Conservation (phyloP, 2,113 vertebrate species). For the Mus spicilegus region DNA sequence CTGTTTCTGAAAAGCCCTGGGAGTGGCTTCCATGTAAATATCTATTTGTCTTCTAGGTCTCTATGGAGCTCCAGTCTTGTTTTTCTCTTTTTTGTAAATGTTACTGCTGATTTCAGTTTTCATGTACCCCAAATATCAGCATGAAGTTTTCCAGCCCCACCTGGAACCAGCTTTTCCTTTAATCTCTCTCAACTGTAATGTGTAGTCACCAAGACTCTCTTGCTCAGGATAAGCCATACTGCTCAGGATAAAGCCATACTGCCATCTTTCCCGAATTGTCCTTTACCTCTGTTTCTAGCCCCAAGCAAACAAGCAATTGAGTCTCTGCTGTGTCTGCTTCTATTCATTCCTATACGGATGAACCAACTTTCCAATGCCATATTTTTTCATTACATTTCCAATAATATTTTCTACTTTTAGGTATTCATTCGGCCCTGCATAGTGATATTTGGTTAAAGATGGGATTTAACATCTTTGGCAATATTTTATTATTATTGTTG, state of each 20-base stretch:
- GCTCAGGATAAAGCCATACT: neutral
- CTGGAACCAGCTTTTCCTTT: neutral
- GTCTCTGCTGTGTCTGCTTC: neutral
- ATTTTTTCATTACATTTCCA: constrained; percentile 29
- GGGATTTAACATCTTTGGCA: neutral
- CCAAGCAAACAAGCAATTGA: neutral
- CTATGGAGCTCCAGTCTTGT: neutral
- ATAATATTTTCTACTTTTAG: neutral
- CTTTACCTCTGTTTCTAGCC: neutral
- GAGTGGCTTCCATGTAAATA: neutral
- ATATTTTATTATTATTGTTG: neutral
- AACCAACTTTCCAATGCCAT: constrained; percentile 16
- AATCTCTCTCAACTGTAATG: neutral
- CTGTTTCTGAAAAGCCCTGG: constrained; percentile 26
- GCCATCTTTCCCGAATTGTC: neutral
- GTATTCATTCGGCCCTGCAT: neutral
- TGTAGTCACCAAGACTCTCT: neutral
- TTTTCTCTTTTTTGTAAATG: neutral
- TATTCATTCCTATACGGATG: neutral
- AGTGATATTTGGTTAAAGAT: neutral
- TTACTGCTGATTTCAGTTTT: neutral
- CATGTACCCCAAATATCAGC: neutral
- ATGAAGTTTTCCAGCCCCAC: neutral
- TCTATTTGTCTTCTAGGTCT: neutral
- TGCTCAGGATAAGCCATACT: neutral